Evolutionary conservation across 2,797 vertebrate genomes (phyloP).

Genomic region (Rachycentron canadum): DNA sequence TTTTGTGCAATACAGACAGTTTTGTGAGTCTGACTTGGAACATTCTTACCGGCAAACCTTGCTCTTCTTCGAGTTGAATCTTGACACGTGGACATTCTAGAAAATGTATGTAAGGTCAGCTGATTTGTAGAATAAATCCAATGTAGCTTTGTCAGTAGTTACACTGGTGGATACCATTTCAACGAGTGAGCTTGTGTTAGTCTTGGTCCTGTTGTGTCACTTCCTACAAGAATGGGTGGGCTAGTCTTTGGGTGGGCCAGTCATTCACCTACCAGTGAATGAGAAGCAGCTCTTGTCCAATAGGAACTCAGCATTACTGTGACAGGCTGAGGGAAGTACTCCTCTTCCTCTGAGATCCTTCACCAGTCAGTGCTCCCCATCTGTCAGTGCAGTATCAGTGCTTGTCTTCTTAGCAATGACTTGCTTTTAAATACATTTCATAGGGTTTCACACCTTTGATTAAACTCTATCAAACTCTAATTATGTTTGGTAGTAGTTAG

Average conservation of each 20-base stretch:
- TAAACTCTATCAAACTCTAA: conserved; percentile 16
- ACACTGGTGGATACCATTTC: conserved; percentile 17
- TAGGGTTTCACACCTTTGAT: conserved; percentile 22
- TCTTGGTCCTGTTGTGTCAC: neutral
- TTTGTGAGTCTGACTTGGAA: conserved; percentile 1
- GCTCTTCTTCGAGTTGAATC: conserved; percentile 4
- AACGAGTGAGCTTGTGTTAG: conserved; percentile 20
- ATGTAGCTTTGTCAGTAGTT: conserved; percentile 2
- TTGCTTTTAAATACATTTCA: conserved; percentile 19
- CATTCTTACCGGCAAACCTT: neutral
- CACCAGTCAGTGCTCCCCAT: conserved; percentile 50
- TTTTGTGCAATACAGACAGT: neutral
- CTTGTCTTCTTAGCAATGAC: conserved; percentile 19
- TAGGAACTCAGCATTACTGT: conserved; percentile 15
- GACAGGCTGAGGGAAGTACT: conserved; percentile 8
- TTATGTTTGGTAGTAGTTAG: conserved; percentile 44
- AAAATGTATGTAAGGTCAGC: conserved; percentile 1
- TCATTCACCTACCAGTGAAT: conserved; percentile 9
- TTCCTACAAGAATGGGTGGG: neutral
- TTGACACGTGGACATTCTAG: conserved; percentile 12
- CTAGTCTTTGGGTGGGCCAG: neutral
- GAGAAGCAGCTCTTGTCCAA: conserved; percentile 3
- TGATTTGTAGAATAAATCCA: neutral
- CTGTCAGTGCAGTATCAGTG: conserved; percentile 65
- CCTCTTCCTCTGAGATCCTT: conserved; percentile 21